phyloP scores from a whole-genome alignment of 2,797 vertebrate species.

The Fratercula arctica region DNA sequence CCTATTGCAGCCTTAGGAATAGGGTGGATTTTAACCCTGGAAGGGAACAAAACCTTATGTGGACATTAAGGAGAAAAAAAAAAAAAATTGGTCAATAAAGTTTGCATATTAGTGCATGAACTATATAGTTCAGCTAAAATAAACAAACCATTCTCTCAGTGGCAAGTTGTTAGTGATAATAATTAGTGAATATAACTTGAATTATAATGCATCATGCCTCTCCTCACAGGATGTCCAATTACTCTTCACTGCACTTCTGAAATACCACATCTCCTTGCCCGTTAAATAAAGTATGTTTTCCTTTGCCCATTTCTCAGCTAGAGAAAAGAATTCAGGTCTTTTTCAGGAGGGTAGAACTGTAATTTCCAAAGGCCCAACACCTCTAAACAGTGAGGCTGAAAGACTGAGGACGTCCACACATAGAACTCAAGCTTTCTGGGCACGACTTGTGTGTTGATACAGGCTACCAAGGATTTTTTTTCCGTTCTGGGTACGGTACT shows the following conservation, averaged over 20 bases:
- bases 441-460: fast-evolving
- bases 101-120: background rate
- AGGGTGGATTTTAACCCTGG: background rate
- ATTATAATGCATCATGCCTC: background rate
- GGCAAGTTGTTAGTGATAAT: background rate
- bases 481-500: background rate
- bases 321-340: background rate
- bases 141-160: background rate
- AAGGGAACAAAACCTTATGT: background rate
- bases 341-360: background rate
- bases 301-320: background rate
- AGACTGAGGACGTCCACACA: background rate
- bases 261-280: background rate
- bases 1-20: background rate
- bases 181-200: background rate
- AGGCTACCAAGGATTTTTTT: background rate
- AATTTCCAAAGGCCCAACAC: background rate
- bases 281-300: background rate
- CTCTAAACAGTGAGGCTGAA: background rate
- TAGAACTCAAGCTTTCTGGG: background rate
- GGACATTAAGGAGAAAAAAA: background rate
- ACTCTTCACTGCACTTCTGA: background rate
- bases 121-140: background rate
- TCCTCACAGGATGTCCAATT: background rate
- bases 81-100: background rate